Percentiles rank a stretch among this genome's conserved stretches.
Evolutionary conservation across 2,797 vertebrate genomes (phyloP).

Genomic region (Echeneis naucrates): DNA sequence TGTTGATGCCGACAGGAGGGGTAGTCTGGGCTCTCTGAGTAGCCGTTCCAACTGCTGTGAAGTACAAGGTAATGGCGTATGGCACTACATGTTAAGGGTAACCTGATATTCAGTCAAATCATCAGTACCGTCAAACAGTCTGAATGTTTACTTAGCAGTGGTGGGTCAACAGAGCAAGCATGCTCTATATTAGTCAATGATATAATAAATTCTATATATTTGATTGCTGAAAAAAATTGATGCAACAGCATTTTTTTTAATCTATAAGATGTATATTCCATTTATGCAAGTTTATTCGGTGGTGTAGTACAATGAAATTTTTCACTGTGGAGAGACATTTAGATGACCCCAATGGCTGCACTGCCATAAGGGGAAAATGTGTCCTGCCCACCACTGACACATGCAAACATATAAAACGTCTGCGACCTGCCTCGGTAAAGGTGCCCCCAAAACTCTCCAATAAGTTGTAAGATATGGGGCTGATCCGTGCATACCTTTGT

Average conservation of each 20-base stretch:
- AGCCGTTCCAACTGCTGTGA: slow-evolving; percentile 88
- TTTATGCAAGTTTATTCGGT: slow-evolving; percentile 9
- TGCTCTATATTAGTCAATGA: slow-evolving; percentile 3
- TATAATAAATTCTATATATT: slow-evolving; percentile 7
- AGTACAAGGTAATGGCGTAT: slow-evolving; percentile 86
- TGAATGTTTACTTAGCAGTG: slow-evolving; percentile 44
- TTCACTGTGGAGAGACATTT: too few species aligned
- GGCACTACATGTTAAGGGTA: slow-evolving; percentile 79
- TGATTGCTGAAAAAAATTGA: neutral
- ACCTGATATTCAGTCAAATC: slow-evolving; percentile 55
- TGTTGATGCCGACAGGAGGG: slow-evolving; percentile 79
- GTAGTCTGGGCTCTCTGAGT: slow-evolving; percentile 90
- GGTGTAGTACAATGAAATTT: too few species aligned
- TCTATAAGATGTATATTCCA: neutral
- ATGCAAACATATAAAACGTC: slow-evolving; percentile 29
- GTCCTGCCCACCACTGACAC: slow-evolving; percentile 52
- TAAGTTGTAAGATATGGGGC: neutral
- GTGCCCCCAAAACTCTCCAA: neutral
- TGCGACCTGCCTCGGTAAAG: slow-evolving; percentile 5
- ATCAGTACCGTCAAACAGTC: slow-evolving; percentile 45
- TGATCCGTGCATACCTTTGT: slow-evolving; percentile 8
- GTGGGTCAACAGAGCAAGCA: slow-evolving; percentile 43
- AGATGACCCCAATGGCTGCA: too few species aligned
- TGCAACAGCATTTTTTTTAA: neutral
- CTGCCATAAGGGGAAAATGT: too few species aligned